A percentile compares a stretch with the other conserved stretches of the same genome.
Conservation (phyloP, 1,140 invertebrate species). For the Cylas formicarius region DNA sequence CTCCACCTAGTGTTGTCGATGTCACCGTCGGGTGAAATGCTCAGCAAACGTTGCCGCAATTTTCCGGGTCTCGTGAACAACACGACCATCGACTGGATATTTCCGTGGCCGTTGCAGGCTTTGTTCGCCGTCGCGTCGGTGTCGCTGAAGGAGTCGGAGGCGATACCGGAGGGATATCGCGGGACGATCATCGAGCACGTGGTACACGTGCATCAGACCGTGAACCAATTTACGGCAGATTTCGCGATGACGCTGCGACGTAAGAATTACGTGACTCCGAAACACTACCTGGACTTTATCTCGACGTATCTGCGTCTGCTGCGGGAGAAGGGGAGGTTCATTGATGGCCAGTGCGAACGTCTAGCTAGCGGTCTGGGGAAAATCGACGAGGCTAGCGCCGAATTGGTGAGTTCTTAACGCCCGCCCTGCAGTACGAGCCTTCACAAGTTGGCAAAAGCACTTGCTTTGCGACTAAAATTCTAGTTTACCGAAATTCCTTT, state of each 20-base stretch:
- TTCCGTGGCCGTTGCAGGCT: constrained; percentile 86
- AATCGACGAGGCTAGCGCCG: constrained; percentile 70
- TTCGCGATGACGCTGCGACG: constrained; percentile 64
- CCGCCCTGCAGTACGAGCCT: too few relatives aligned
- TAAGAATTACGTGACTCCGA: constrained; percentile 81
- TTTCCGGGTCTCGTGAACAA: constrained; percentile 90
- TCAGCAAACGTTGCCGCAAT: constrained; percentile 75
- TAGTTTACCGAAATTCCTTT: too few relatives aligned
- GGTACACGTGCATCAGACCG: constrained; percentile 71
- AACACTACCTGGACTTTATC: constrained; percentile 83
- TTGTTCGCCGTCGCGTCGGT: constrained; percentile 76
- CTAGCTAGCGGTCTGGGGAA: constrained; percentile 64
- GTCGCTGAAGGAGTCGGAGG: constrained; percentile 55
- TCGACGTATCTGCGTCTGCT: constrained; percentile 68
- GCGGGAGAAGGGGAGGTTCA: constrained; percentile 60
- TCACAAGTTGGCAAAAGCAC: too few relatives aligned
- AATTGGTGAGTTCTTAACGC: too few relatives aligned
- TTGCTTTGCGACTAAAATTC: too few relatives aligned
- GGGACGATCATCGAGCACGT: constrained; percentile 70
- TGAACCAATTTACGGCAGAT: constrained; percentile 63
- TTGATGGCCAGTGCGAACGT: constrained; percentile 59
- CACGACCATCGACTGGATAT: constrained; percentile 90
- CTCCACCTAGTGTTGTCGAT: constrained; percentile 85
- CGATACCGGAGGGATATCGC: constrained; percentile 42
- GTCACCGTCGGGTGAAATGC: constrained; percentile 74